Conservation (phyloP, 2,888 invertebrate species). For the Amphipoea oculea region DNA sequence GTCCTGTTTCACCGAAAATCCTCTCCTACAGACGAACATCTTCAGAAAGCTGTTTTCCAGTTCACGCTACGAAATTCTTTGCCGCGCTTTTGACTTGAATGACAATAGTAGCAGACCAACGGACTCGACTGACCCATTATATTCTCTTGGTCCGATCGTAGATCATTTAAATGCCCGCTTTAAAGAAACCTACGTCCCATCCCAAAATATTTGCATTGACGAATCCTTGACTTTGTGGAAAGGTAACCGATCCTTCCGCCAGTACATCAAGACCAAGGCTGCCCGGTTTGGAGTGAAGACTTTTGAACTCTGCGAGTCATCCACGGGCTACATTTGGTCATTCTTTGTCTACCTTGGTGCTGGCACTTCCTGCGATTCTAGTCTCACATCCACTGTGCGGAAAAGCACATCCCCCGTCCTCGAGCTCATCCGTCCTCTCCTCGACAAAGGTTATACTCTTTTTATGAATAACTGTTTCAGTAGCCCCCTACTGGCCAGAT, state of each 20-base stretch:
- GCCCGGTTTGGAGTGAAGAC: background rate
- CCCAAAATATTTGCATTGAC: background rate
- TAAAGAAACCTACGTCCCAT: constrained; percentile 1
- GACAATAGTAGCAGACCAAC: background rate
- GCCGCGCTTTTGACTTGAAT: constrained; percentile 14
- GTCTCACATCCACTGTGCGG: background rate
- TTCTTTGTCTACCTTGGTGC: background rate
- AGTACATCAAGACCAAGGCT: constrained; percentile 7
- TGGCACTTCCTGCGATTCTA: background rate
- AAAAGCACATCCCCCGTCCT: constrained; percentile 1
- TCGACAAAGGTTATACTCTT: constrained; percentile 10
- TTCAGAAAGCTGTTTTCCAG: constrained; percentile 7
- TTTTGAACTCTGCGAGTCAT: constrained; percentile 7
- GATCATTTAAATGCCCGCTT: background rate
- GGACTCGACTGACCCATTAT: background rate
- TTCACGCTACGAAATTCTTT: background rate
- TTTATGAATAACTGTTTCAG: background rate
- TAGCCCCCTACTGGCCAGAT: constrained; percentile 6
- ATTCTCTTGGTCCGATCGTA: background rate
- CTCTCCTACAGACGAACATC: background rate
- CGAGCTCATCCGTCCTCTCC: constrained; percentile 7
- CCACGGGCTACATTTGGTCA: constrained; percentile 17
- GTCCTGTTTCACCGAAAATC: background rate
- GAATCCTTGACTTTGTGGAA: constrained; percentile 4
- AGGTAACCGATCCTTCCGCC: background rate